These are phyloP conservation scores for Platichthys stellatus DNA, from an alignment of 2,113 vertebrate species.

Conservation along the genomic window DNA sequence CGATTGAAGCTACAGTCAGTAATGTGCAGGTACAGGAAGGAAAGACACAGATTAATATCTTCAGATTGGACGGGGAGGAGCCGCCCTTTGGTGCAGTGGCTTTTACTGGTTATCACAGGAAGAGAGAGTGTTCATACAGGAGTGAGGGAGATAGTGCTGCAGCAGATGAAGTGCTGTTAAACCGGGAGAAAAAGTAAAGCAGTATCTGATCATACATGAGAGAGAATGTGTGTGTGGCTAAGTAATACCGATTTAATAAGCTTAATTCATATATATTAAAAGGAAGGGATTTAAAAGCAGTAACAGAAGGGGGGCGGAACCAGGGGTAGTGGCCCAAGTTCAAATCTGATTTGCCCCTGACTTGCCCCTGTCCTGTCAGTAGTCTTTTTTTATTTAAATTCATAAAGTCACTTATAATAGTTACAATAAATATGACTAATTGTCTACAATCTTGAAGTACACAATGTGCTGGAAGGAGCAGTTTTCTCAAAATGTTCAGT, in stretches of 20 bases:
- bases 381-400: no score
- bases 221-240: background rate
- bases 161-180: background rate
- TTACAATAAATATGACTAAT: no score
- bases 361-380: no score
- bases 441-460: no score
- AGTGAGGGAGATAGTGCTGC: background rate
- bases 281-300: no score
- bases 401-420: no score
- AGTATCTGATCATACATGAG: background rate
- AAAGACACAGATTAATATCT: background rate
- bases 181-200: background rate
- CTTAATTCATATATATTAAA: no score
- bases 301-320: no score
- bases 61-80: background rate
- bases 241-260: background rate
- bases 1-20: background rate
- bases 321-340: no score
- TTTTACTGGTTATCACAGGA: background rate
- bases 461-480: no score
- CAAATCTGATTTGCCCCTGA: no score
- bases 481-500: no score
- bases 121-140: background rate
- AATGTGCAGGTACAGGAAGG: background rate
- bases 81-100: background rate